Percentiles rank a stretch among this genome's conserved stretches.
These are phyloP conservation scores for Leptinotarsa defecta DNA, from an alignment of 1,140 invertebrate genomes.

Conservation along the genomic window DNA sequence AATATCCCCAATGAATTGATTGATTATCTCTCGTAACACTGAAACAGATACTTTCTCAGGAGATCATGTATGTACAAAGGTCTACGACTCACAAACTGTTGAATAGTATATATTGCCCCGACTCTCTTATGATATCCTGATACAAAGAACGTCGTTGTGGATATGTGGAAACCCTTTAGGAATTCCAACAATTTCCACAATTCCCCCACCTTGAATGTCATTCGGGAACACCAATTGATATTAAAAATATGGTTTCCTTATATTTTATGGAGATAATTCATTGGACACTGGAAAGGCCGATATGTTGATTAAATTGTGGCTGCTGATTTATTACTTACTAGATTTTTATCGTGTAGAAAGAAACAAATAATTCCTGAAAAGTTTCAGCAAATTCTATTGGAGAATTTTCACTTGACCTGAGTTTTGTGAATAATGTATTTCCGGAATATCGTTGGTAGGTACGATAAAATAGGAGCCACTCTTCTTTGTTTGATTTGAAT, in stretches of 20 bases:
- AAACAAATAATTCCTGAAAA: no score
- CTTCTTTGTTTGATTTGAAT: no score
- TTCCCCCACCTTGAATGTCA: not conserved
- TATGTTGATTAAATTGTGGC: not conserved
- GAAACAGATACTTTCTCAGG: not conserved
- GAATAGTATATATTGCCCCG: not conserved
- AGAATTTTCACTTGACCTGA: no score
- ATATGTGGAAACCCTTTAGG: not conserved
- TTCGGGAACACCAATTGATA: not conserved
- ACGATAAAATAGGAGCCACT: no score
- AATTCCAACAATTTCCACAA: conserved; percentile 3
- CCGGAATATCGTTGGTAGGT: no score
- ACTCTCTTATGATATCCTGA: not conserved
- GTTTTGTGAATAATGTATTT: no score
- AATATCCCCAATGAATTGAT: not conserved
- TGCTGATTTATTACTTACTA: not conserved
- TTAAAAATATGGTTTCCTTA: not conserved
- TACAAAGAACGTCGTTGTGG: not conserved
- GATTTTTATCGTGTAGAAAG: not conserved
- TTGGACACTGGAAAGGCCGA: not conserved
- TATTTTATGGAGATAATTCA: not conserved
- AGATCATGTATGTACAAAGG: not conserved
- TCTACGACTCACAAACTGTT: not conserved
- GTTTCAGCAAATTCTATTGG: no score
- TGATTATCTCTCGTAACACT: not conserved